Base-by-base conservation (phyloP, 1,140 invertebrate species). In the Thrips palmi region DNA sequence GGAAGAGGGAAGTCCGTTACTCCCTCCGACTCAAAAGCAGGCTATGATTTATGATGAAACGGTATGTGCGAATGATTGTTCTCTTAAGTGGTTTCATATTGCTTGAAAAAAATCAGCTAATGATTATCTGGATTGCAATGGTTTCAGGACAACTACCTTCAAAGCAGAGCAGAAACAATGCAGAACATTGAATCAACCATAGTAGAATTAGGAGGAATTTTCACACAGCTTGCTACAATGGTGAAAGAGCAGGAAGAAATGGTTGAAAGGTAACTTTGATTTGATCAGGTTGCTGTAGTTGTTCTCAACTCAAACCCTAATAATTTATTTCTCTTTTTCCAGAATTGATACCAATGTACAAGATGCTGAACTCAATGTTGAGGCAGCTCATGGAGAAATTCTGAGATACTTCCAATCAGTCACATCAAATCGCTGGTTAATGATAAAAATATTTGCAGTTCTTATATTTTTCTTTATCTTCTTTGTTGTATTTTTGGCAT, bases 211-310 rank as follows among this genome's bases (percentile, higher is more conserved):
- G 93, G 94, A 4, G 85, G 84, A 28, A 98, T 99, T 54, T 99
- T 98, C 55, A 83, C 88, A 53, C 93, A 99, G 56, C 62, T 99
- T 45, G 92, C 94, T 14, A 81, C 87, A 52, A 94, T 99, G 88
- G 92, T 99, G 17, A 93, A 97, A 55, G 94, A 99, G 61, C 96
- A 98, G 62, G 92, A 96, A 60, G 94, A 99, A 68, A 86, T 93
- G 62, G 92, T 98, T 14, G 86, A 89, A 49, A 74, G 79, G 75
- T 81, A 55, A 45, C 7, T 20, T n/a, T 20, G 12, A 32, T 15
- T 32, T 32, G 17, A 32, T 8, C 14, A 32, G 30, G 7, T 15
- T 7, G 10, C 7, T 2, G 2, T n/a, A n/a, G 25, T 28, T 30
- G 35, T 27, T 22, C 10, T 31, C 14, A 36, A 44, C 42, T 38